A percentile compares a stretch with the other conserved stretches of the same genome.
phyloP scores from a whole-genome alignment of 2,888 invertebrate species.

The Thysanoteuthis rhombus region DNA sequence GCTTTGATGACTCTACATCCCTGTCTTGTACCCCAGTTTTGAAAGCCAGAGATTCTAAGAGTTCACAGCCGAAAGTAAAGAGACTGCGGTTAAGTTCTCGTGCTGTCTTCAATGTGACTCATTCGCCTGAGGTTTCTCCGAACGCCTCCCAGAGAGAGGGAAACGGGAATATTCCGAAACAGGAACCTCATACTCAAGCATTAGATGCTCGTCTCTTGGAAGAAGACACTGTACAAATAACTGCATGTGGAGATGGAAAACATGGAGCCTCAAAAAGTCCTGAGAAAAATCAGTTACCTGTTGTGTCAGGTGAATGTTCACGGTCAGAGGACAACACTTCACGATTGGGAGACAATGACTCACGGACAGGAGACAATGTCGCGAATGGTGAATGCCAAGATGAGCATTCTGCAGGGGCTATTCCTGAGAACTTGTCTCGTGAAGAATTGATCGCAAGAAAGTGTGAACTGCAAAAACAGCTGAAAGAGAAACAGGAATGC shows the following conservation, averaged over 20 bases:
- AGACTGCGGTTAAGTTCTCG: not conserved
- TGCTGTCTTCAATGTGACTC: not conserved
- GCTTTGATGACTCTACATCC: not conserved
- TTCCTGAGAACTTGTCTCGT: not conserved
- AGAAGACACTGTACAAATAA: not conserved
- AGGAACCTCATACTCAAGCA: not conserved
- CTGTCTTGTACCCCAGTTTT: not conserved
- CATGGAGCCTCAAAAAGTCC: not conserved
- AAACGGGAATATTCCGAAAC: not conserved
- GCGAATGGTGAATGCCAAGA: not conserved
- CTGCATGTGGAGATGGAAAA: not conserved
- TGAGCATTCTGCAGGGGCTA: not conserved
- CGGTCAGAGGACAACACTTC: not conserved
- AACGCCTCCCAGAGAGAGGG: not conserved
- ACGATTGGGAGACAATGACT: no score
- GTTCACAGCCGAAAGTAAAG: not conserved
- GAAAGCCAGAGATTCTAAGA: not conserved
- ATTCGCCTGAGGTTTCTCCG: not conserved
- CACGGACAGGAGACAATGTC: not conserved
- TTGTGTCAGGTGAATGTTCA: not conserved
- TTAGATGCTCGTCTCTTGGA: not conserved
- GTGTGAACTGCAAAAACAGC: slow-evolving; percentile 30
- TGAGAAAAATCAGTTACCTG: not conserved
- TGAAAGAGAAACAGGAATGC: slow-evolving; percentile 45
- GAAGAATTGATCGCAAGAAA: slow-evolving; percentile 16